phyloP scores from a whole-genome alignment of 1,140 invertebrate genomes.

The Dermatophagoides farinae region DNA sequence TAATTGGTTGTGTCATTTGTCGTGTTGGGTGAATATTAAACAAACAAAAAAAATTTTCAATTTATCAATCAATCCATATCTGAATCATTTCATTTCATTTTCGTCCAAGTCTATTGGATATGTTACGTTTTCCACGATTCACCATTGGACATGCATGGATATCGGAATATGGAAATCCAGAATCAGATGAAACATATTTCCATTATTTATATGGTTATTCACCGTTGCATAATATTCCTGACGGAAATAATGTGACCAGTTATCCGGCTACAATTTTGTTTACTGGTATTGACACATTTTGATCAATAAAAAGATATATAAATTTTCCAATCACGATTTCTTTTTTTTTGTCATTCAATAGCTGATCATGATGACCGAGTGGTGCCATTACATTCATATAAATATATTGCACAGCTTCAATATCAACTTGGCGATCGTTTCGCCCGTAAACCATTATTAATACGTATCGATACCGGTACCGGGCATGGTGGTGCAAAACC shows the following conservation, averaged over 20 bases:
- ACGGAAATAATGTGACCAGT: conserved; percentile 17
- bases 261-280: conserved; percentile 76
- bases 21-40: conserved; percentile 40
- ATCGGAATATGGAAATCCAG: conserved; percentile 81
- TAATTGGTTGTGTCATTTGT: conserved; percentile 72
- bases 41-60: too few relatives aligned
- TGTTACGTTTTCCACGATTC: conserved; percentile 93
- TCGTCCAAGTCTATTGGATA: conserved; percentile 58
- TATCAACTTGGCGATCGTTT: conserved; percentile 38
- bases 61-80: not conserved
- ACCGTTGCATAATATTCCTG: conserved; percentile 73
- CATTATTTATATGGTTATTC: conserved; percentile 42
- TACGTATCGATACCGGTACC: conserved; percentile 75
- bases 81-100: too few relatives aligned
- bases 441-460: conserved; percentile 59
- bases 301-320: not conserved
- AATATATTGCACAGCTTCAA: conserved; percentile 79
- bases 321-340: not conserved
- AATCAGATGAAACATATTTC: conserved; percentile 63
- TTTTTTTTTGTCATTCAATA: not conserved
- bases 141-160: conserved; percentile 92
- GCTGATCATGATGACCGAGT: conserved; percentile 96
- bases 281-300: conserved; percentile 29
- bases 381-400: conserved; percentile 81
- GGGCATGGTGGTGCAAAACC: conserved; percentile 91